Conservation (phyloP, 64 coral and sea anemone genomes). For the Anthopleura sola region DNA sequence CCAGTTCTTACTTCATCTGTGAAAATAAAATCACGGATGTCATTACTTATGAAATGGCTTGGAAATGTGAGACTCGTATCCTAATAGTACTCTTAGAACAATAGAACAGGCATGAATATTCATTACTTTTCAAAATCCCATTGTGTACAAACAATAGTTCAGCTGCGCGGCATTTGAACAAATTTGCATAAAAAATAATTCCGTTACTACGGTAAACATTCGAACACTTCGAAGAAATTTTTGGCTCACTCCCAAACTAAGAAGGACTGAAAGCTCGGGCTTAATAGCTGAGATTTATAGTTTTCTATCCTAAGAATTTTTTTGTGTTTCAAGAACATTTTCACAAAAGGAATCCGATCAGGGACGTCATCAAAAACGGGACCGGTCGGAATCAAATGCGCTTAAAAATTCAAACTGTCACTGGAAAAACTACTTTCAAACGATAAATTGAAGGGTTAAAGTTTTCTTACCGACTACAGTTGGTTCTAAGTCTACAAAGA, state of each 20-base stretch:
- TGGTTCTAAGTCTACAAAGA: slow-evolving; percentile 45
- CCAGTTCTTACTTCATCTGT: slow-evolving; percentile 40
- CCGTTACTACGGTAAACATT: slow-evolving; percentile 2
- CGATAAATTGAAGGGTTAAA: background rate
- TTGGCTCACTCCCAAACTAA: background rate
- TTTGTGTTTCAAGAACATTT: background rate
- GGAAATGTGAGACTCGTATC: background rate
- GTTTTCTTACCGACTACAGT: slow-evolving; percentile 72
- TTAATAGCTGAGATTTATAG: background rate
- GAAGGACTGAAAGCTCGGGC: no score
- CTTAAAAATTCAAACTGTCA: background rate
- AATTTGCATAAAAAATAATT: background rate
- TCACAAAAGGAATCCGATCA: background rate
- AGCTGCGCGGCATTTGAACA: background rate
- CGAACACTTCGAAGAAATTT: background rate
- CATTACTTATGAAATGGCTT: background rate
- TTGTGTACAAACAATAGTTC: background rate
- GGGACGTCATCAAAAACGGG: background rate
- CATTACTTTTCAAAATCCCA: background rate
- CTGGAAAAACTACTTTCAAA: background rate
- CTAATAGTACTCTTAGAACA: background rate
- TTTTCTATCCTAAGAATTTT: background rate
- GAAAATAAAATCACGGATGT: background rate
- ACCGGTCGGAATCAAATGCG: background rate
- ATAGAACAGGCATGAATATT: background rate